Evolutionary conservation across 2,113 vertebrate genomes (phyloP).

Genomic region (Carettochelys insculpta): DNA sequence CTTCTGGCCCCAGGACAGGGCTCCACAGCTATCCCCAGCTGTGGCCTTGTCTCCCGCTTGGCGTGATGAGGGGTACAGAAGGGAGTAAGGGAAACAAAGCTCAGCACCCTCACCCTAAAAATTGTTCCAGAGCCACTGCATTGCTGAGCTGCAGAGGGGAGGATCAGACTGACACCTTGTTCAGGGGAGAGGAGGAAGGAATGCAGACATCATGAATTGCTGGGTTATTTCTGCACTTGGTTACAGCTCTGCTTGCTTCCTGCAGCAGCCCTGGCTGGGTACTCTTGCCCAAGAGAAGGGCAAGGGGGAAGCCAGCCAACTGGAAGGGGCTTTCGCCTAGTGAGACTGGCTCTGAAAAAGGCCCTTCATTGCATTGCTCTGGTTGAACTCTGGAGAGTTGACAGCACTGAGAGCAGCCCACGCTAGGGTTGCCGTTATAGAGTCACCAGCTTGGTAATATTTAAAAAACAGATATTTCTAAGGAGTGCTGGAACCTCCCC

Average conservation of each 20-base stretch:
- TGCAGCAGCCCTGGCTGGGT: neutral
- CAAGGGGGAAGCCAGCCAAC: neutral
- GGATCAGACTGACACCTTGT: neutral
- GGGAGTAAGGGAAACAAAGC: too few species aligned
- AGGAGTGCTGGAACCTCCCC: too few species aligned
- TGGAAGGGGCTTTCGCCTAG: neutral
- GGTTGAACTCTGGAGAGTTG: neutral
- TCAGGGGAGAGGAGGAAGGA: neutral
- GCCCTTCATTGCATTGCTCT: neutral
- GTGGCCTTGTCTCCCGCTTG: too few species aligned
- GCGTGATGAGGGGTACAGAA: too few species aligned
- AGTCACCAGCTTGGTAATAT: too few species aligned
- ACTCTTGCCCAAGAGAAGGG: neutral
- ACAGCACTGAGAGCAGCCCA: neutral
- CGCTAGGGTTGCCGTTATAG: neutral
- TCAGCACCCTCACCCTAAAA: too few species aligned
- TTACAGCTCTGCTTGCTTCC: neutral
- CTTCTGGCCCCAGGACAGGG: too few species aligned
- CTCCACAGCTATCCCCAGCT: too few species aligned
- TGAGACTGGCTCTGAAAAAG: neutral
- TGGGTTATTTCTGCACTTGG: neutral
- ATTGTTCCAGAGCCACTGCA: too few species aligned
- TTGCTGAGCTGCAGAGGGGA: neutral
- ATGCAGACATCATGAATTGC: neutral
- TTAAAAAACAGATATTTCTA: too few species aligned